Evolutionary conservation across 2,888 invertebrate species (phyloP).

Genomic region (Lasioglossum figueresi): DNA sequence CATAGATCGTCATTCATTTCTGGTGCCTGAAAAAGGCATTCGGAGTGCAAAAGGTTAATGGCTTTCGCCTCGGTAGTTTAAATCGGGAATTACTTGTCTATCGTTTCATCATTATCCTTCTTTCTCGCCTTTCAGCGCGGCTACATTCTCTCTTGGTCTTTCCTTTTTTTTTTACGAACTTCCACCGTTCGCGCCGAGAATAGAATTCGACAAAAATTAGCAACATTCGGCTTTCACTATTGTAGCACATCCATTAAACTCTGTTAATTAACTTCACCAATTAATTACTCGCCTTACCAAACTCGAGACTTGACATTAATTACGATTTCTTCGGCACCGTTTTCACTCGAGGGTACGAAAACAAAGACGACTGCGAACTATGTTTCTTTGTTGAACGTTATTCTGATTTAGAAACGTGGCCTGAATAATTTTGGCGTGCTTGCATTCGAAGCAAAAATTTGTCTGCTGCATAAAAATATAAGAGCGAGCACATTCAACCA

Average conservation of each 20-base stretch:
- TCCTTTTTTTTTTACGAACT: constrained; percentile 13
- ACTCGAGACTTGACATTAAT: background rate
- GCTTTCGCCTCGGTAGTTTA: constrained; percentile 55
- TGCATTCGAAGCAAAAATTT: background rate
- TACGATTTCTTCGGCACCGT: background rate
- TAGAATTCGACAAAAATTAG: background rate
- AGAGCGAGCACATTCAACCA: no score
- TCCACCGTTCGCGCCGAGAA: background rate
- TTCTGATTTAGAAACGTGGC: background rate
- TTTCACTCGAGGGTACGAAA: background rate
- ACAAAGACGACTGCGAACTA: background rate
- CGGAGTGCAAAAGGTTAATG: constrained; percentile 53
- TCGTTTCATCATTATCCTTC: constrained; percentile 45
- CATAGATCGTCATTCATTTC: constrained; percentile 42
- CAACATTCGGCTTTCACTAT: background rate
- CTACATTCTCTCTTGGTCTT: background rate
- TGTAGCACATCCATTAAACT: background rate
- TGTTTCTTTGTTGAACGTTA: background rate
- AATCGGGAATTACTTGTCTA: constrained; percentile 51
- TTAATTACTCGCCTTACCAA: background rate
- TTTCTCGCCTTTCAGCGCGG: constrained; percentile 19
- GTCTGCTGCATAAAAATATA: no score
- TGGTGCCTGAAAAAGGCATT: constrained; percentile 35
- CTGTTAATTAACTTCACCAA: background rate
- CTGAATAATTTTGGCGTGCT: background rate